Conservation (phyloP, 2,113 vertebrate species). For the Hydrolagus affinis region DNA sequence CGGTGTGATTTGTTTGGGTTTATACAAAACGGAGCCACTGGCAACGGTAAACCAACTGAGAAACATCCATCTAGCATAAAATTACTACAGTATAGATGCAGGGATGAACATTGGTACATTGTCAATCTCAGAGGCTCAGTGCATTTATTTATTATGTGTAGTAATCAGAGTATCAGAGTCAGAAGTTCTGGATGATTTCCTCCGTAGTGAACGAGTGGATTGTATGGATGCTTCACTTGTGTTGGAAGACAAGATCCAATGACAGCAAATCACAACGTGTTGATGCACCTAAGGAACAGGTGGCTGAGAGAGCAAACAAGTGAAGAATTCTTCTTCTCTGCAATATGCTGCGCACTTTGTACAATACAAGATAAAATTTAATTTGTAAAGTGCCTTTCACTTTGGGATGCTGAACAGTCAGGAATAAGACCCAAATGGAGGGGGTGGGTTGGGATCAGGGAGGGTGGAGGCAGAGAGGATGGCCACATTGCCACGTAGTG, state of each 20-base stretch:
- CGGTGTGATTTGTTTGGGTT: constrained; percentile 4
- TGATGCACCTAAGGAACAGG: background rate
- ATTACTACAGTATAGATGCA: background rate
- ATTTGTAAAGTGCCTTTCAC: too few species aligned
- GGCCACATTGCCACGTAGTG: too few species aligned
- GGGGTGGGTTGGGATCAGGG: too few species aligned
- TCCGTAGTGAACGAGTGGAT: background rate
- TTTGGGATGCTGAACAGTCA: too few species aligned
- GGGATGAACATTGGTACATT: background rate
- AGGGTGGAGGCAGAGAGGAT: too few species aligned
- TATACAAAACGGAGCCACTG: background rate
- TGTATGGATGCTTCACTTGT: background rate
- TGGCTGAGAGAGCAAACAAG: background rate
- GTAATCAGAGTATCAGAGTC: background rate
- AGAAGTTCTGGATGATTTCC: background rate
- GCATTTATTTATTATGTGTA: background rate
- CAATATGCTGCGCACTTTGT: too few species aligned
- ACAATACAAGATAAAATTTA: background rate
- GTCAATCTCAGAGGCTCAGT: background rate
- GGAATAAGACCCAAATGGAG: too few species aligned
- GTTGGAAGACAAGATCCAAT: background rate
- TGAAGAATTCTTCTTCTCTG: background rate
- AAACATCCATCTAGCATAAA: background rate
- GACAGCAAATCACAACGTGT: background rate
- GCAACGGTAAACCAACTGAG: background rate